A percentile compares a stretch with the other conserved stretches of the same genome.
Evolutionary conservation across 1,140 invertebrate species (phyloP).

Genomic region (Physella acuta): DNA sequence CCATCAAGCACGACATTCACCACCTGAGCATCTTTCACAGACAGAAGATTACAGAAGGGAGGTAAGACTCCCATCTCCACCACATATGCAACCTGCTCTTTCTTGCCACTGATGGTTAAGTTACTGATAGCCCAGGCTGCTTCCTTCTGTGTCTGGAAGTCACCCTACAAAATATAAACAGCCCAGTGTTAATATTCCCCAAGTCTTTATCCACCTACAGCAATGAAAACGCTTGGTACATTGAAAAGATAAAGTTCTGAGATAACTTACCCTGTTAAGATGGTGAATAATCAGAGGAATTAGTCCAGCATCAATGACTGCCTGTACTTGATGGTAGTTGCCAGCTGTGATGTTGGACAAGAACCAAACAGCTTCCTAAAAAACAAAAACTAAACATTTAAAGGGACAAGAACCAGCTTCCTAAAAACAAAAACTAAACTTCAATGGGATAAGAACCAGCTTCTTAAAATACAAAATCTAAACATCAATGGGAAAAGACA

Average conservation of each 20-base stretch:
- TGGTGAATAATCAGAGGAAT: slow-evolving; percentile 94
- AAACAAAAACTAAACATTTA: slow-evolving; percentile 34
- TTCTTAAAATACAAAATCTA: background rate
- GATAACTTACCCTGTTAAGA: slow-evolving; percentile 72
- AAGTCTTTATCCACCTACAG: too few species aligned
- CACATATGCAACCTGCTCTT: slow-evolving; percentile 82
- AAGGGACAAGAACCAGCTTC: background rate
- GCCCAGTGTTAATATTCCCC: background rate
- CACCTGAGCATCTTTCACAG: slow-evolving; percentile 59
- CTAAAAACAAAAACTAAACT: background rate
- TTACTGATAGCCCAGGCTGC: slow-evolving; percentile 99
- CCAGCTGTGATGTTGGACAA: slow-evolving; percentile 98
- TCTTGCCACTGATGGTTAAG: slow-evolving; percentile 93
- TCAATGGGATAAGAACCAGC: background rate
- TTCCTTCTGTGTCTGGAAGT: slow-evolving; percentile 99
- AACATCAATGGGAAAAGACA: too few species aligned
- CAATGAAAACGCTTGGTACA: background rate
- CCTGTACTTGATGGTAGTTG: slow-evolving; percentile 94
- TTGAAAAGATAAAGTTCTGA: background rate
- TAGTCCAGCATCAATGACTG: slow-evolving; percentile 91
- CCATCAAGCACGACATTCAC: slow-evolving; percentile 61
- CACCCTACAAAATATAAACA: slow-evolving; percentile 68
- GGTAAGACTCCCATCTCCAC: slow-evolving; percentile 86
- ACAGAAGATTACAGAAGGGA: slow-evolving; percentile 59
- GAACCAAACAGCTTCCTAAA: slow-evolving; percentile 95